Conservation (phyloP, 2,888 invertebrate species). For the Dascillus cervinus region DNA sequence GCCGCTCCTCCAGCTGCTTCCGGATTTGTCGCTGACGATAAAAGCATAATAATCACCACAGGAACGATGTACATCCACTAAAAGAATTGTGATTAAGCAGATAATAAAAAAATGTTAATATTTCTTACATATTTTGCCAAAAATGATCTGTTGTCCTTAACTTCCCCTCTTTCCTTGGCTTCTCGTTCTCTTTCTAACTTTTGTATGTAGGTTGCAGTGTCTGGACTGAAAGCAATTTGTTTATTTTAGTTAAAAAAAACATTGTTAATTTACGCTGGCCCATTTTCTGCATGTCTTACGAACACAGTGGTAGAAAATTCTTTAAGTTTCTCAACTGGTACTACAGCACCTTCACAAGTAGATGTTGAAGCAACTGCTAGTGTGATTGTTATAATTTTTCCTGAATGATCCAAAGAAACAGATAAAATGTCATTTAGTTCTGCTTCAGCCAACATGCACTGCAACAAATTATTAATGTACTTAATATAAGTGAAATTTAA, state of each 20-base stretch:
- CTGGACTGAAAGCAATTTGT: constrained; percentile 71
- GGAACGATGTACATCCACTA: constrained; percentile 99
- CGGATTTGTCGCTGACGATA: constrained; percentile 81
- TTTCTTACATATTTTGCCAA: constrained; percentile 93
- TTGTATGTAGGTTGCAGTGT: constrained; percentile 91
- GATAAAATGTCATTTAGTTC: constrained; percentile 71
- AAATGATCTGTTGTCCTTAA: constrained; percentile 92
- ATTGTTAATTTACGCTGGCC: constrained; percentile 57
- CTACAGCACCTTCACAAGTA: constrained; percentile 43
- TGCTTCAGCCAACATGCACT: constrained; percentile 69
- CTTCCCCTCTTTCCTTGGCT: constrained; percentile 80
- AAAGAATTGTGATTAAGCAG: constrained; percentile 42
- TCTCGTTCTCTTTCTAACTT: constrained; percentile 87
- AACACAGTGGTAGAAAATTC: constrained; percentile 70
- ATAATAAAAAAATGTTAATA: constrained; percentile 3
- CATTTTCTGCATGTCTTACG: constrained; percentile 72
- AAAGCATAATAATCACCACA: constrained; percentile 79
- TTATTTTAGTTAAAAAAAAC: constrained; percentile 3
- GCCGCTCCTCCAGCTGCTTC: constrained; percentile 47
- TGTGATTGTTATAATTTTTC: constrained; percentile 67
- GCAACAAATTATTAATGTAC: constrained; percentile 19
- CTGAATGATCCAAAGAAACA: constrained; percentile 71
- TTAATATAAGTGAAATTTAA: constrained; percentile 3
- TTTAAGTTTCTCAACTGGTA: constrained; percentile 40
- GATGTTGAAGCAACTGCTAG: constrained; percentile 46